Base-by-base conservation (phyloP, 2,888 invertebrate species). In the Druceiella hillmani region DNA sequence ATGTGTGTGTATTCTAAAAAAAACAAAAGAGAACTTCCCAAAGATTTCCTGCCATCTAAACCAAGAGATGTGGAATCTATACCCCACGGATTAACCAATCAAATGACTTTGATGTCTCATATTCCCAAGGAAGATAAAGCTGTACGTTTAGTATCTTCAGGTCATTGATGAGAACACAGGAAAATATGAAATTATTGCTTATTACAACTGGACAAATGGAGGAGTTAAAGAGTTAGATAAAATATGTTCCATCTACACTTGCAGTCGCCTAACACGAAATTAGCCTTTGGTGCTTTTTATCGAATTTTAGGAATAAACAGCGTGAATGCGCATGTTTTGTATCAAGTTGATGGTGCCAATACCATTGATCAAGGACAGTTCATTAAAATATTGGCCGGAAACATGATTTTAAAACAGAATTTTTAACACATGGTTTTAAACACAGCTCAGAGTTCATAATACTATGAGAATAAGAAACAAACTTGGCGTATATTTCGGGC, bases 321-420 rank as follows among this genome's bases (percentile, higher is more conserved):
- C n/a, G 22, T 20, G 22, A 20, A 20, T 20, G 22, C 22, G 6
- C 22, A 20, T 20, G 22, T n/a, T n/a, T n/a, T n/a, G n/a, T n/a
- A n/a, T n/a, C n/a, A n/a, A n/a, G n/a, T n/a, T 6, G 22, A 20
- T 20, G 22, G 9, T 20, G 22, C 22, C 22, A 20, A 20, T n/a
- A n/a, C 22, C n/a, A 20, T 20, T 20, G 22, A 20, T 20, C 22
- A n/a, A 20, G 22, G 22, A 20, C 22, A 20, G 22, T 20, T 20
- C n/a, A 20, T 20, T n/a, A 20, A 20, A 20, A 20, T 20, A 20
- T 7, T 20, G 9, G 22, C 22, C 22, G 9, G 22, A 20, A 20
- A 20, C n/a, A n/a, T n/a, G 22, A n/a, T 20, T 20, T 20, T 20
- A 20, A 6, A 20, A 20, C 6, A 20, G 6, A n/a, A n/a, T n/a